Base-by-base conservation (phyloP, 2,888 invertebrate species). In the Cephus pulcher region DNA sequence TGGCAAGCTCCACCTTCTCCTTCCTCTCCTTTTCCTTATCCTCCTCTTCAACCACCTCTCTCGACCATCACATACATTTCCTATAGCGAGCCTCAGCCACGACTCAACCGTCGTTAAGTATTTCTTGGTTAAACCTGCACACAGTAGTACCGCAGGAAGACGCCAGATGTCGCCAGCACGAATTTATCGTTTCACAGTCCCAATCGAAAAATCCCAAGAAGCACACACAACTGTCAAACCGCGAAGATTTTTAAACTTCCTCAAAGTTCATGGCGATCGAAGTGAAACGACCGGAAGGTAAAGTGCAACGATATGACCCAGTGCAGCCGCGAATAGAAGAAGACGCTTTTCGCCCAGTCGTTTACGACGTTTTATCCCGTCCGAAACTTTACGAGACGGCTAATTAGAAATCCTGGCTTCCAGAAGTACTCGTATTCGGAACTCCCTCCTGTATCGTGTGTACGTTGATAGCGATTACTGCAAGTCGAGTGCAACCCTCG, bases 1-100 rank as follows among this genome's bases (percentile, higher is more conserved):
- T 79, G 81, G 79, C 85, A 82, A 80, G 79, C 81, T 74, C 78
- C 80, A 76, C 37, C 77, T 73, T 69, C 78, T 79, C 15, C 75
- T 75, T 76, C 70, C 56, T 73, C 69, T 69, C 73, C 33, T 73
- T 77, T 78, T 69, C 74, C 73, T 73, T 70, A 73, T 75, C 77
- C 69, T 74, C 69, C 35, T 69, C 74, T 34, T 79, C 74, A 73
- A 71, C 37, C 34, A 69, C 34, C 30, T 56, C n/a, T 33, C 56
- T 30, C 75, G 35, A 37, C 23, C 35, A 56, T 76, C 71, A 76
- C 76, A 75, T 75, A 56, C 71, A 23, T 23, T 23, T 23, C 56
- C 56, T 56, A 9, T 9, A 23, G 56, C 56, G 56, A 23, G 56
- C 23, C 56, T 56, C 56, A 2, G 23, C 71, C 33, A 23, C 71